Evolutionary conservation across 30 jellyfish, hydroid and myxozoan genomes (phyloP).

Genomic region (Sanderia malayensis): DNA sequence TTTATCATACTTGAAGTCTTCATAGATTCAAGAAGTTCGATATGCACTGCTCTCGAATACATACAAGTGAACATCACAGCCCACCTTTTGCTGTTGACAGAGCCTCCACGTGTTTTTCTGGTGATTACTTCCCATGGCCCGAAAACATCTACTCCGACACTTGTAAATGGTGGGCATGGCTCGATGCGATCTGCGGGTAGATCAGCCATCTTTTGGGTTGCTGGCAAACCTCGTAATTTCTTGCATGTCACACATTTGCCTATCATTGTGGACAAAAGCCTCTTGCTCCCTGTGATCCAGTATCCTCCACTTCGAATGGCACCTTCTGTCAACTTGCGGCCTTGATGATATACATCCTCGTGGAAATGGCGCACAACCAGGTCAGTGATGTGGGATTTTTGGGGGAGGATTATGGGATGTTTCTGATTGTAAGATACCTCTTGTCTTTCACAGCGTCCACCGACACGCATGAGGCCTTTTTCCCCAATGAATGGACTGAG

Average conservation of each 20-base stretch:
- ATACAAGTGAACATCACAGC: not conserved
- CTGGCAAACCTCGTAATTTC: not conserved
- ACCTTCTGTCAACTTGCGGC: not conserved
- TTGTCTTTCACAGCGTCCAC: not conserved
- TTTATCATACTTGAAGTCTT: not conserved
- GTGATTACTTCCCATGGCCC: not conserved
- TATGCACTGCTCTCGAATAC: not conserved
- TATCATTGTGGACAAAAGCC: too few species aligned
- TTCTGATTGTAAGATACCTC: not conserved
- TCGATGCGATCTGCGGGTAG: not conserved
- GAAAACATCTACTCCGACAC: not conserved
- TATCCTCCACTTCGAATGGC: not conserved
- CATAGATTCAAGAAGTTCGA: not conserved
- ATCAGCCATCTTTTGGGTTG: not conserved
- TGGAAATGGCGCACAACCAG: not conserved
- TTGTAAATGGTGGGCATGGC: not conserved
- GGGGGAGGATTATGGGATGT: not conserved
- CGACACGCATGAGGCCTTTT: not conserved
- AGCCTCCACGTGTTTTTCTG: not conserved
- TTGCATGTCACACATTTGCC: not conserved
- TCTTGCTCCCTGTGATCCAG: not conserved
- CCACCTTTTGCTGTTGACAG: not conserved
- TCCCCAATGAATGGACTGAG: conserved; percentile 35
- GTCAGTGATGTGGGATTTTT: not conserved
- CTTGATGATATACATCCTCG: not conserved